phyloP scores from a whole-genome alignment of 2,113 vertebrate species.

The Prolemur simus region DNA sequence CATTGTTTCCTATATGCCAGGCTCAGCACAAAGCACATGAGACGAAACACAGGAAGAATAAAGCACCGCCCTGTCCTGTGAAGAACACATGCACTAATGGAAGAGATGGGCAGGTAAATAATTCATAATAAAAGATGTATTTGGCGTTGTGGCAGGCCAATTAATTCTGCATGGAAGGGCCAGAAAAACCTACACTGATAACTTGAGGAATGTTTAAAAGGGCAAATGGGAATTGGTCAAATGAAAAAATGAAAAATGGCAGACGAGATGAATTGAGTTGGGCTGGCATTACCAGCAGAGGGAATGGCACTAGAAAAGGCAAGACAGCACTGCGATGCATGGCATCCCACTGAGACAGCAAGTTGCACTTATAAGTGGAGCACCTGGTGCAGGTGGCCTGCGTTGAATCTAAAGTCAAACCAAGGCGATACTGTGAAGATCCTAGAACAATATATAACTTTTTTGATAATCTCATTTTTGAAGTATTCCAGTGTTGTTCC shows the following conservation, averaged over 20 bases:
- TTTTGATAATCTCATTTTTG: background rate
- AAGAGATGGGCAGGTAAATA: slow-evolving; percentile 41
- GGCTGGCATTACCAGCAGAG: background rate
- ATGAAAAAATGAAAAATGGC: slow-evolving; percentile 10
- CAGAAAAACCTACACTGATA: background rate
- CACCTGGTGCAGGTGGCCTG: background rate
- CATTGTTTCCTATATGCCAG: background rate
- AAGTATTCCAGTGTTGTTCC: background rate
- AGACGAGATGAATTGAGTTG: background rate
- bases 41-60: background rate
- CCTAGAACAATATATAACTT: background rate
- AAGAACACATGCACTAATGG: background rate
- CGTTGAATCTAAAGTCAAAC: background rate
- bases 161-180: slow-evolving; percentile 28
- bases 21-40: background rate
- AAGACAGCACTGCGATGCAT: background rate
- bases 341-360: background rate
- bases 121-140: slow-evolving; percentile 47
- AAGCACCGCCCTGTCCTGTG: background rate
- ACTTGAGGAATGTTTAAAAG: slow-evolving; percentile 18
- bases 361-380: background rate
- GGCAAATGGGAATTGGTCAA: slow-evolving; percentile 12
- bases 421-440: background rate
- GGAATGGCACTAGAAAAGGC: background rate
- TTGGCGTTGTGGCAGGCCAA: background rate